Evolutionary conservation across 1,140 invertebrate genomes (phyloP), one percentile per base, ranked within the genome.

Genomic region (Acarapis woodi): DNA sequence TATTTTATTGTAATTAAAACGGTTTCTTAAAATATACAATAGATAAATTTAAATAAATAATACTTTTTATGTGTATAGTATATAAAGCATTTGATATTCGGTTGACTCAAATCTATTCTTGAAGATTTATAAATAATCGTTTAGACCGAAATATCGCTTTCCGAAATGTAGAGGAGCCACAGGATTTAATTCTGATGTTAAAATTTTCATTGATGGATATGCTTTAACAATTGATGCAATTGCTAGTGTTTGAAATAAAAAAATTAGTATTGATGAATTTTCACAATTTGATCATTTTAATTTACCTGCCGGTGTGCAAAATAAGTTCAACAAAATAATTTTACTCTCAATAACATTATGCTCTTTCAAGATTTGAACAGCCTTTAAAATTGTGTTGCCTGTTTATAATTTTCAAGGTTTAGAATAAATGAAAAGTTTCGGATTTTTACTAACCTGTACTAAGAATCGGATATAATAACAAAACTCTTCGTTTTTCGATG

Each of bases 391-490:
- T 37, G 85, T 93, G 55, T 90, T 93, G 5, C 87, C 87, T n/a
- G n/a, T n/a, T n/a, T n/a, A n/a, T n/a, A n/a, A n/a, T n/a, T n/a
- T n/a, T n/a, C n/a, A n/a, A n/a, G n/a, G n/a, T n/a, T n/a, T n/a
- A n/a, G n/a, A n/a, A n/a, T n/a, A n/a, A n/a, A n/a, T n/a, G n/a
- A n/a, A n/a, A n/a, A n/a, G n/a, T n/a, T n/a, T n/a, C n/a, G n/a
- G n/a, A n/a, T n/a, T n/a, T n/a, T n/a, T n/a, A n/a, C n/a, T n/a
- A n/a, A n/a, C n/a, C n/a, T 21, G 83, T 87, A 45, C 80, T 85
- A 78, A 93, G 87, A 37, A 93, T 93, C 15, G 87, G 87, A 57
- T 94, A 96, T 77, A 97, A 85, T 1, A 96, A 63, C n/a, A 96
- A 60, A 12, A 66, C 80, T 60, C 87, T 82, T 45, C 85, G 61